Conservation (phyloP, 1,140 invertebrate species). For the Globodera ellingtonae region DNA sequence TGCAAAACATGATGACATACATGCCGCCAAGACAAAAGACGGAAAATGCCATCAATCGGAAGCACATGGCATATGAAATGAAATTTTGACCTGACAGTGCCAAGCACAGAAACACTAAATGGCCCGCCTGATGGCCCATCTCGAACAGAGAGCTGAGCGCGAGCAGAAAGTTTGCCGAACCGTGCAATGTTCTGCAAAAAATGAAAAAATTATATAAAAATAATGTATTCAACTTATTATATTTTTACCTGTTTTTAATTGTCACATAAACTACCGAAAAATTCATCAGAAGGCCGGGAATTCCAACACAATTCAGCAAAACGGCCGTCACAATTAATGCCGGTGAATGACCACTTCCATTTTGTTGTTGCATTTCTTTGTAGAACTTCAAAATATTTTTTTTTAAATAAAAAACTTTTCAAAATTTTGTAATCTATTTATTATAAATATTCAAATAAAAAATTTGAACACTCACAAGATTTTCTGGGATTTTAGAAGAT, state of each 20-base stretch:
- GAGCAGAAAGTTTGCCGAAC: conserved; percentile 3
- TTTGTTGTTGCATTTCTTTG: too few species aligned
- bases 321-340: too few species aligned
- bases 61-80: not conserved
- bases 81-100: conserved; percentile 14
- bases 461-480: too few species aligned
- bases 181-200: not conserved
- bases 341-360: too few species aligned
- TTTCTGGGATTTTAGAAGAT: too few species aligned
- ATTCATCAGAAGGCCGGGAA: too few species aligned
- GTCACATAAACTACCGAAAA: too few species aligned
- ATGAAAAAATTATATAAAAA: not conserved
- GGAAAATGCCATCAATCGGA: not conserved
- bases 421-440: not conserved
- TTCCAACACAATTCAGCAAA: too few species aligned
- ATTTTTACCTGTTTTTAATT: too few species aligned
- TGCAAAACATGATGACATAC: not conserved
- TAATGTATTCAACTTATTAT: too few species aligned
- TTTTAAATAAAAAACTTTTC: not conserved
- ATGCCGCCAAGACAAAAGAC: conserved; percentile 12
- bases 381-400: too few species aligned
- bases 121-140: conserved; percentile 1
- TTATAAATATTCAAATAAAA: not conserved
- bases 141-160: conserved; percentile 14
- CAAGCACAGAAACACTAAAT: conserved; percentile 10